These are phyloP conservation scores for Hyaena hyaena DNA, from an alignment of 2,113 vertebrate genomes.

Conservation along the genomic window DNA sequence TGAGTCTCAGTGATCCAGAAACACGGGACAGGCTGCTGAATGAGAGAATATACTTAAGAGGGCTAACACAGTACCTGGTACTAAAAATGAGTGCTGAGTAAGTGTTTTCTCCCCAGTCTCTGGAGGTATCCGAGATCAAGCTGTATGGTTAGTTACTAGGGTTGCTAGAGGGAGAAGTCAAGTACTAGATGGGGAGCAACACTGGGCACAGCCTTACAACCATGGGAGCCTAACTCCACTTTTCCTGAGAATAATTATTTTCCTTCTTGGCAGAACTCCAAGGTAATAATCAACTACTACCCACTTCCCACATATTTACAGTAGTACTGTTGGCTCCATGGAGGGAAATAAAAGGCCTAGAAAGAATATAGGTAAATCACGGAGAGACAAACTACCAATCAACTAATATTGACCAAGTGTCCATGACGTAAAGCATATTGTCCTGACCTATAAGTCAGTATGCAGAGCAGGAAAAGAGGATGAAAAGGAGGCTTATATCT, in stretches of 20 bases:
- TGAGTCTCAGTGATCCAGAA: background rate
- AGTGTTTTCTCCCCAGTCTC: background rate
- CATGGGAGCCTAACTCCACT: background rate
- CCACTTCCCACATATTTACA: background rate
- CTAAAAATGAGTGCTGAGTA: background rate
- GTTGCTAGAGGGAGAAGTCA: background rate
- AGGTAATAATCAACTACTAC: constrained; percentile 27
- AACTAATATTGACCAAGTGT: background rate
- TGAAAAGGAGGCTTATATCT: background rate
- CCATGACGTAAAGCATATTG: background rate
- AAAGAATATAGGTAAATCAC: background rate
- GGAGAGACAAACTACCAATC: background rate
- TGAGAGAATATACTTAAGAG: background rate
- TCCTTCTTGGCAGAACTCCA: background rate
- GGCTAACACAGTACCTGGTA: background rate
- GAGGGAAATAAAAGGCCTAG: background rate
- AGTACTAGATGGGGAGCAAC: background rate
- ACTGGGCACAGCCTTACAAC: background rate
- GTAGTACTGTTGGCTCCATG: background rate
- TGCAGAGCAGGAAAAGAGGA: background rate
- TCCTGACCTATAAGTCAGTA: background rate
- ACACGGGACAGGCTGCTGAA: background rate
- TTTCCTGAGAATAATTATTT: constrained; percentile 39
- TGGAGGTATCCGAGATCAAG: background rate
- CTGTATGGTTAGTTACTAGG: background rate